Evolutionary conservation across 2,113 vertebrate genomes (phyloP), one percentile per base, ranked within the genome.

Genomic region (Marcusenius ussheri): DNA sequence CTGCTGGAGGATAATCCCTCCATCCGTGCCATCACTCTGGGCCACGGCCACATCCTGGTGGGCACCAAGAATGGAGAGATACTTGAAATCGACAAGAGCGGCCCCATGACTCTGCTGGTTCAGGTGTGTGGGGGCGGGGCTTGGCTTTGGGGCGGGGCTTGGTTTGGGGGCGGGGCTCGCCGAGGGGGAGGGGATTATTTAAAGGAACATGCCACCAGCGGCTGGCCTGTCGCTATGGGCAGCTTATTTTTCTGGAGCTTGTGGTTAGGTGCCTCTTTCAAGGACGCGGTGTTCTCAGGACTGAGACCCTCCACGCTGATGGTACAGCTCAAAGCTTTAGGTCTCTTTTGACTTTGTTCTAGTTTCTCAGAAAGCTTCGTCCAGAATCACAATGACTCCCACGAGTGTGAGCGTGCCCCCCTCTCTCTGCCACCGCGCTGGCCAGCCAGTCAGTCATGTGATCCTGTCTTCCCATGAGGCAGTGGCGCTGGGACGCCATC

Each of bases 1-100:
- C 97, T 99, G 89, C 95, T 99, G 92, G 98, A 99, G 94, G 98
- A 99, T 92, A 99, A 99, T 93, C 98, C 98, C 27, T 99, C 98
- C 47, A 97, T 99, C 91, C 96, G 98, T 93, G 98, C 98, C 88
- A 98, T 99, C 93, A 98, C 97, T 62, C 95, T 99, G 92, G 98
- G 98, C 49, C 98, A 99, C 74, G 98, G 98, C 3, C 98, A 98
- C 94, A 99, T 99, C 91, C 94, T 99, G 62, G 97, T 99, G 87
- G 98, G 98, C 83, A 99, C 98, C 10, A 99, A 98, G 94, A 99
- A 99, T 74, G 98, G 98, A 93, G 98, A 99, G 91, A 97, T 99
- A 94, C 96, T 99, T 90, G 98, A 99, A 95, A 98, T 99, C 0
- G 98, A 99, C 92, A 99, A 99, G 94, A 98, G 95, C 0, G 98